A percentile compares a stretch with the other conserved stretches of the same genome.
Conservation (phyloP, 2,888 invertebrate species). For the Crocallis elinguaria region DNA sequence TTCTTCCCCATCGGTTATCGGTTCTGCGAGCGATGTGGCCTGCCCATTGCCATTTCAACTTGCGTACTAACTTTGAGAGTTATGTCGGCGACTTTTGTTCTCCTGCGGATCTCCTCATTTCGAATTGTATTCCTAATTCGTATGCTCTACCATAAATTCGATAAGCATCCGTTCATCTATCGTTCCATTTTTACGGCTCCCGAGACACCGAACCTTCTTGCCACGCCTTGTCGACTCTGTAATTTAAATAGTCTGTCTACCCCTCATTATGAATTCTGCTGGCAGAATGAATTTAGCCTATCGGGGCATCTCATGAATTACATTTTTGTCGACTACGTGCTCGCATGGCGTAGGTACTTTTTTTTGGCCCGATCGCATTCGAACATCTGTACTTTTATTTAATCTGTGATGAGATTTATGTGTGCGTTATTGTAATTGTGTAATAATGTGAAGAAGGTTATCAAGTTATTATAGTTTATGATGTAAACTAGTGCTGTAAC, state of each 20-base stretch:
- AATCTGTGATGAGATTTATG: background rate
- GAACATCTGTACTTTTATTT: background rate
- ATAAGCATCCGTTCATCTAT: slow-evolving; percentile 2
- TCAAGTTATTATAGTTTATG: no score
- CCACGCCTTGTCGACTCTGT: slow-evolving; percentile 12
- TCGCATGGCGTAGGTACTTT: slow-evolving; percentile 6
- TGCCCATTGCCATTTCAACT: no score
- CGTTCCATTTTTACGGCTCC: background rate
- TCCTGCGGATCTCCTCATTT: no score
- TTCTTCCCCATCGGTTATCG: no score
- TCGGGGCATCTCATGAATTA: slow-evolving; percentile 33
- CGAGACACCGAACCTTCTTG: background rate
- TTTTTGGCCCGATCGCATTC: background rate
- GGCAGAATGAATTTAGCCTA: slow-evolving; percentile 41
- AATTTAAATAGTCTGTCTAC: slow-evolving; percentile 36
- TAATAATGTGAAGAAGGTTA: no score
- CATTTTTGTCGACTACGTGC: slow-evolving; percentile 31
- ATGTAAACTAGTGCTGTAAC: no score
- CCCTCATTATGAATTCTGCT: slow-evolving; percentile 42
- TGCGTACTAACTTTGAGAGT: no score
- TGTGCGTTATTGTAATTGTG: background rate
- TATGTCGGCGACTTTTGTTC: background rate
- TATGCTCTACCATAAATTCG: slow-evolving; percentile 1
- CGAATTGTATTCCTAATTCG: no score
- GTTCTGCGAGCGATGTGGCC: no score